Conservation (phyloP, 53 echinoderm and acorn worm species). For the Actinopyga echinites region DNA sequence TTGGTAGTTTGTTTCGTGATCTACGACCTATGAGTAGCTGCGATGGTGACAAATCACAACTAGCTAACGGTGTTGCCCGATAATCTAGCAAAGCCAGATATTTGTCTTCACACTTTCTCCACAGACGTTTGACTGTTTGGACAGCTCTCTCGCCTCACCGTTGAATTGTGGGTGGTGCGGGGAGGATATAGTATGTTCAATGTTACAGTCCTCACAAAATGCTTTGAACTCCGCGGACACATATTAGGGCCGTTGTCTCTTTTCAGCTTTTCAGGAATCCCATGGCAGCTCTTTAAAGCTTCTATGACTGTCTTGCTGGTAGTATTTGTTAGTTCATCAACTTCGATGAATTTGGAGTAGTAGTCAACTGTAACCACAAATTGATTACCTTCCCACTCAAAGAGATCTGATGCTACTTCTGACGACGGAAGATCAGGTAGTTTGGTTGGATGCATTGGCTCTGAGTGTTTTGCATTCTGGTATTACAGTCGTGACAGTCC, state of each 20-base stretch:
- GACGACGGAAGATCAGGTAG: slow-evolving; percentile 52
- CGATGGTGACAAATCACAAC: slow-evolving; percentile 62
- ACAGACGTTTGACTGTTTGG: slow-evolving; percentile 47
- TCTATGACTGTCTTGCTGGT: slow-evolving; percentile 41
- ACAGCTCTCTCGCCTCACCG: slow-evolving; percentile 17
- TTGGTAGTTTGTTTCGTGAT: slow-evolving; percentile 58
- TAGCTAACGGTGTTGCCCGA: neutral
- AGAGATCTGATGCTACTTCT: slow-evolving; percentile 58
- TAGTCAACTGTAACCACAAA: slow-evolving; percentile 53
- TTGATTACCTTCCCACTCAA: slow-evolving; percentile 36
- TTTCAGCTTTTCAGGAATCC: slow-evolving; percentile 54
- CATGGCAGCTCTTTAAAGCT: slow-evolving; percentile 45
- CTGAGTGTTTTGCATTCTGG: slow-evolving; percentile 43
- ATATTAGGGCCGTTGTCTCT: slow-evolving; percentile 61
- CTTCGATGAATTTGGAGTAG: slow-evolving; percentile 64
- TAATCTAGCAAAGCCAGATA: slow-evolving; percentile 35
- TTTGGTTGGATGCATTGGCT: slow-evolving; percentile 47
- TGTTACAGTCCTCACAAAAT: neutral
- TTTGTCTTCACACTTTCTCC: slow-evolving; percentile 63
- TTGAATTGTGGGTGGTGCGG: neutral
- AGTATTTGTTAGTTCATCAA: slow-evolving; percentile 33
- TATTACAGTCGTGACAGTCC: slow-evolving; percentile 55
- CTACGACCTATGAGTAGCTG: slow-evolving; percentile 67
- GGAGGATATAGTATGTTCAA: too few species aligned
- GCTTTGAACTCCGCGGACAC: slow-evolving; percentile 20